Evolutionary conservation across 2,113 vertebrate species (phyloP), one percentile per base, ranked within the genome.

Genomic region (Lontra canadensis): DNA sequence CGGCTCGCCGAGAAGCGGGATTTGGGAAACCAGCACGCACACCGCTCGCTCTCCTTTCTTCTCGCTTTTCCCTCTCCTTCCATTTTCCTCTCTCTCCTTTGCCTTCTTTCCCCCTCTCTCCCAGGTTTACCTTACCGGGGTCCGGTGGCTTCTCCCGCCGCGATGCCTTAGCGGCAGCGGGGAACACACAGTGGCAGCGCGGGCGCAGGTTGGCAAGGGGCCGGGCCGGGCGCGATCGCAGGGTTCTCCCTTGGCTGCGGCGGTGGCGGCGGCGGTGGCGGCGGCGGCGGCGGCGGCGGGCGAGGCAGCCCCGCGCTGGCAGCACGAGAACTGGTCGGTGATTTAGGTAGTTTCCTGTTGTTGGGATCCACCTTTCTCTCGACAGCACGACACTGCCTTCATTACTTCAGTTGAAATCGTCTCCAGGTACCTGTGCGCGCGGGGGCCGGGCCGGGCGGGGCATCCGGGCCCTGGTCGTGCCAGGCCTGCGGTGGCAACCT

Each of bases 261-360:
- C 61, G 61, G 61, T 7, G 61, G 95, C 23, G 29, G 88, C 69
- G 79, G 96, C 63, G 88, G 47, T 2, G 47, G 96, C 44, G 52
- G 85, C 59, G 96, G 94, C 57, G 90, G 96, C 36, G 79, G 84
- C 94, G 59, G 96, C 90, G 94, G 96, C 71, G 61, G 95, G 96
- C 47, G 91, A 95, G 74, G 95, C 93, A 97, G 96, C 95, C 44
- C 90, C 17, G 87, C 95, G 10, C 87, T 98, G 97, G 98, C 97
- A 98, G 97, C 98, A 89, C 96, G 98, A 99, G 98, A 99, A 99
- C 99, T 99, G 99, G 98, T 99, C 99, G 99, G 99, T 99, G 99
- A 99, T 99, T 99, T 99, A 99, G 99, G 99, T 99, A 99, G 99
- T 99, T 99, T 99, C 99, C 99, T 99, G 99, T 99, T 99, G 99